These are phyloP conservation scores for Tipula unca DNA, from an alignment of 2,888 invertebrate species.

Conservation along the genomic window DNA sequence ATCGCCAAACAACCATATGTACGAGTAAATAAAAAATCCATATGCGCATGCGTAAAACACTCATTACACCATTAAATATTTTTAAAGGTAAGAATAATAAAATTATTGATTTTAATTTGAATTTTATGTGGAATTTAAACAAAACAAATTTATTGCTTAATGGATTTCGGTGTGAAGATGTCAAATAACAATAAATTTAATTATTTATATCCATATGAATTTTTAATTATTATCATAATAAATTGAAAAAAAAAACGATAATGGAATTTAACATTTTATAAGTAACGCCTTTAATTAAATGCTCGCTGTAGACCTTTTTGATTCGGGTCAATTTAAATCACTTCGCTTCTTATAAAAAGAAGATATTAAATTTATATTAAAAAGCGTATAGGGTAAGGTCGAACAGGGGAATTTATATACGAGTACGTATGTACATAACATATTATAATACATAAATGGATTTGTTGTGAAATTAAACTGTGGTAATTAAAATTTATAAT, in stretches of 20 bases:
- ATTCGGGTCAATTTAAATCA: not conserved
- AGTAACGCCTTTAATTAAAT: not conserved
- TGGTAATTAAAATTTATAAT: not conserved
- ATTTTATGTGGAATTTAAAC: not conserved
- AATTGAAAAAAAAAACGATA: not conserved
- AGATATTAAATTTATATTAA: not conserved
- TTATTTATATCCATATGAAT: not conserved
- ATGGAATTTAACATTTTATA: not conserved
- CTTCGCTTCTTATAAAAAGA: not conserved
- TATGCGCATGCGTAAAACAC: not conserved
- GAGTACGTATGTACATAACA: not conserved
- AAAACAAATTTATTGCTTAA: not conserved
- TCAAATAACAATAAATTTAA: not conserved
- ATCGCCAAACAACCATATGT: too few relatives aligned
- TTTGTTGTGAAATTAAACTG: not conserved
- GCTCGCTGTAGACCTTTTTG: not conserved
- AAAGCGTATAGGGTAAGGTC: not conserved
- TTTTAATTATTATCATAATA: not conserved
- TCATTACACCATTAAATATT: not conserved
- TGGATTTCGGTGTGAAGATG: not conserved
- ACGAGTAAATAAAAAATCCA: not conserved
- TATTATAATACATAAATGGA: not conserved
- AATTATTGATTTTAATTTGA: too few relatives aligned
- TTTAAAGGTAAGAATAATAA: not conserved
- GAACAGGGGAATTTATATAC: not conserved